phyloP scores from a whole-genome alignment of 2,888 invertebrate species.

The Spicauda simplicius region DNA sequence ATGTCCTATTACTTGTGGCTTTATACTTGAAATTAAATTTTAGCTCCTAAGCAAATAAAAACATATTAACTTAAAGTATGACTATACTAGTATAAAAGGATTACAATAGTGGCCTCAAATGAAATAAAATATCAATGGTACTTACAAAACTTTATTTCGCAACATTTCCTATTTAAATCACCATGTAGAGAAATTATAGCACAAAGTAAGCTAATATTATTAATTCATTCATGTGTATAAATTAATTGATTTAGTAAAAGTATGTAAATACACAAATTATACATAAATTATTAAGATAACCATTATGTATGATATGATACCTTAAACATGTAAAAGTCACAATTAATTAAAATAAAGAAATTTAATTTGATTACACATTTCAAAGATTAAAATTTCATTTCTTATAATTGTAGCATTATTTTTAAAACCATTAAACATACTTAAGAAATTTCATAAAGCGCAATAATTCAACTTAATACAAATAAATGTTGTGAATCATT shows the following conservation, averaged over 20 bases:
- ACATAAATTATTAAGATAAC: not conserved
- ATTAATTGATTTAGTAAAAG: slow-evolving; percentile 29
- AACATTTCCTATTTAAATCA: slow-evolving; percentile 32
- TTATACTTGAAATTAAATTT: no score
- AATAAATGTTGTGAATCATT: not conserved
- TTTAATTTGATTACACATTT: not conserved
- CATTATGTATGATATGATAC: not conserved
- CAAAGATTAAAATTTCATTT: not conserved
- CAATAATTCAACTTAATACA: not conserved
- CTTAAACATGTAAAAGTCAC: not conserved
- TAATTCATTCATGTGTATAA: slow-evolving; percentile 1
- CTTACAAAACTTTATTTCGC: slow-evolving; percentile 36
- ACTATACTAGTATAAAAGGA: no score
- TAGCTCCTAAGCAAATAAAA: no score
- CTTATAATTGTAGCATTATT: not conserved
- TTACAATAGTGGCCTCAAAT: not conserved
- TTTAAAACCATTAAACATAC: not conserved
- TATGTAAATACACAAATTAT: slow-evolving; percentile 24
- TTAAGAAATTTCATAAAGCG: not conserved
- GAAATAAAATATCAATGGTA: not conserved
- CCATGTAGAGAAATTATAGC: slow-evolving; percentile 16
- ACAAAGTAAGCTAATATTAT: slow-evolving; percentile 14
- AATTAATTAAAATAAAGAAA: not conserved
- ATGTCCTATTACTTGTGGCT: no score
- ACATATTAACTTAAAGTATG: no score